Conservation (phyloP, 1,140 invertebrate genomes). For the Drosophila murphyi region DNA sequence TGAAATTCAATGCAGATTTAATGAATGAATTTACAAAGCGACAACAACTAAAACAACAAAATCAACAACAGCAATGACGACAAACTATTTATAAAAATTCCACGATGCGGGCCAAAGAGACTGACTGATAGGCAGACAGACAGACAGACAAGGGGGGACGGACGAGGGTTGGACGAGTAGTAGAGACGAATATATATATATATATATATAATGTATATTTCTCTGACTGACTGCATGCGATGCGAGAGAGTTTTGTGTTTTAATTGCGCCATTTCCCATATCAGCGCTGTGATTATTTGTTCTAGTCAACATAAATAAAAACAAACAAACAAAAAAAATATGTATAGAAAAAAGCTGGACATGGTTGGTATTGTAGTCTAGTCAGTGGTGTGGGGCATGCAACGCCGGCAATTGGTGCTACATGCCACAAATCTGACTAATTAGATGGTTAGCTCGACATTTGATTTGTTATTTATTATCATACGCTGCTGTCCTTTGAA, state of each 20-base stretch:
- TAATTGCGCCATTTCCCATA: slow-evolving; percentile 81
- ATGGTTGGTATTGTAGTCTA: background rate
- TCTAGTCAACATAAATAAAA: slow-evolving; percentile 71
- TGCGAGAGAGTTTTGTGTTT: slow-evolving; percentile 69
- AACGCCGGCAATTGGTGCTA: slow-evolving; percentile 1
- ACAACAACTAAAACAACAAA: slow-evolving; percentile 30
- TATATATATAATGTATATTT: slow-evolving; percentile 2
- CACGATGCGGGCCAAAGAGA: slow-evolving; percentile 39
- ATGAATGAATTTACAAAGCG: slow-evolving; percentile 71
- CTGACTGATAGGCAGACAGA: slow-evolving; percentile 2
- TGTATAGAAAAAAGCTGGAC: slow-evolving; percentile 22
- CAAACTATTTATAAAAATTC: slow-evolving; percentile 70
- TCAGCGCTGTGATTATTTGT: slow-evolving; percentile 76
- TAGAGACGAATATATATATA: background rate
- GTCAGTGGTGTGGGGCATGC: slow-evolving; percentile 13
- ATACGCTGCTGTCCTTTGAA: slow-evolving; percentile 17
- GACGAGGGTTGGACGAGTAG: slow-evolving; percentile 10
- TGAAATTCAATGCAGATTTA: slow-evolving; percentile 78
- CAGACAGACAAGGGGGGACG: slow-evolving; percentile 11
- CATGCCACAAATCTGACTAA: slow-evolving; percentile 61
- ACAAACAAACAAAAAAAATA: slow-evolving; percentile 36
- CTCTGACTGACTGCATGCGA: slow-evolving; percentile 35
- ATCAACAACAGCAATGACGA: slow-evolving; percentile 42
- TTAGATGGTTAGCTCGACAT: slow-evolving; percentile 54
- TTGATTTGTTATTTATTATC: slow-evolving; percentile 72